Base-by-base conservation (phyloP, 2,888 invertebrate genomes). In the Acronicta aceris region DNA sequence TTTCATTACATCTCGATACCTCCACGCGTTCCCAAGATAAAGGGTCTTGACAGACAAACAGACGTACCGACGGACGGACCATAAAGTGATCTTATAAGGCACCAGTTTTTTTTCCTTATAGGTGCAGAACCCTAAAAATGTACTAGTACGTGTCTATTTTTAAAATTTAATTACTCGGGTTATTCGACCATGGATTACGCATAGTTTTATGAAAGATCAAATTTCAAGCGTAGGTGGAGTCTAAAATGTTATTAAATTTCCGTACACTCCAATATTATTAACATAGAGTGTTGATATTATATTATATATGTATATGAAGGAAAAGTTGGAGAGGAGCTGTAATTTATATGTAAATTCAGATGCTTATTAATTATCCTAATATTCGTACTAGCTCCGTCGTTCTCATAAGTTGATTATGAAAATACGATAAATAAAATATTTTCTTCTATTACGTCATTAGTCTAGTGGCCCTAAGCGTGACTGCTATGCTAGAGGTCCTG, bases 141-240 rank as follows among this genome's bases (percentile, higher is more conserved):
- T n/a, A n/a, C n/a, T n/a, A n/a, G n/a, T n/a, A n/a, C n/a, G n/a
- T n/a, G n/a, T n/a, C n/a, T n/a, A n/a, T n/a, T n/a, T n/a, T n/a
- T n/a, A n/a, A n/a, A n/a, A 65, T 64, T 55, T 59, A 66, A 51
- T 55, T 54, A 61, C 45, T 71, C 67, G 8, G n/a, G 38, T 64
- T 49, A 63, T 38, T 48, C 51, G 7, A 27, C n/a, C 30, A 53
- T 0, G 8, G 33, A 43, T 50, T 38, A 41, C 30, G 41, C 25
- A 64, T 61, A 75, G 72, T 59, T 74, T 50, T 27, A 51, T 45
- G n/a, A 67, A 75, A 62, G 47, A 59, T 59, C 49, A 41, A 41
- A 60, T 58, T 55, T 47, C 17, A 2, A 54, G 30, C 36, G 12
- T 42, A 49, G 40, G 17, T 15, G 13, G 12, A 49, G 47, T 4